Conservation (phyloP, 1,140 invertebrate species). For the Thalassaphorura encarpata region DNA sequence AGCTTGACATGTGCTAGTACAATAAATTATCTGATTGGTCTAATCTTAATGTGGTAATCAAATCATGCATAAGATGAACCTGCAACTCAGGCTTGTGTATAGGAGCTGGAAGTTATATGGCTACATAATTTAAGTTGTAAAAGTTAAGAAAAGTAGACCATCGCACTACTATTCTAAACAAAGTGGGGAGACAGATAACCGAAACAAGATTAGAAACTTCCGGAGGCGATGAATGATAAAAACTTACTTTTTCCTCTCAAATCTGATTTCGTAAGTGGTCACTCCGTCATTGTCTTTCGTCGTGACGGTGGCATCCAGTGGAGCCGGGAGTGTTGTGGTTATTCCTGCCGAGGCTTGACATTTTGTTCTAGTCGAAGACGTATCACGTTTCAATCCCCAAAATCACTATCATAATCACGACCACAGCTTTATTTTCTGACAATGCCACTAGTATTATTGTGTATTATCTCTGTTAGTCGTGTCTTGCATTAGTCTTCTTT, state of each 20-base stretch:
- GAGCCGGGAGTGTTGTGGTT: too few species aligned
- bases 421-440: too few species aligned
- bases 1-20: too few species aligned
- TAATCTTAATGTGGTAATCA: background rate
- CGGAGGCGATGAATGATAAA: background rate
- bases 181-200: background rate
- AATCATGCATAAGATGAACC: background rate
- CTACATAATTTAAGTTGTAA: background rate
- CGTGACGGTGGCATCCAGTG: conserved; percentile 20
- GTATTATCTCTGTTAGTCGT: too few species aligned
- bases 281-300: conserved; percentile 23
- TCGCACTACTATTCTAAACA: background rate
- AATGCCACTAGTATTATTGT: too few species aligned
- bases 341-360: too few species aligned
- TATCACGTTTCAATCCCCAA: too few species aligned
- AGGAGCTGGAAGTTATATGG: background rate
- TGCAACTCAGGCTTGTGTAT: background rate
- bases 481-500: too few species aligned
- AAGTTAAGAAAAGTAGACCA: background rate
- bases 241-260: conserved; percentile 28
- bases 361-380: too few species aligned
- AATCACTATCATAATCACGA: too few species aligned
- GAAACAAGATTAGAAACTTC: background rate
- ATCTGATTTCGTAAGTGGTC: conserved; percentile 28
- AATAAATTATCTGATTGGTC: too few species aligned